These are phyloP conservation scores for Galerucella nymphaeae DNA, from an alignment of 2,888 invertebrate species.

Conservation along the genomic window DNA sequence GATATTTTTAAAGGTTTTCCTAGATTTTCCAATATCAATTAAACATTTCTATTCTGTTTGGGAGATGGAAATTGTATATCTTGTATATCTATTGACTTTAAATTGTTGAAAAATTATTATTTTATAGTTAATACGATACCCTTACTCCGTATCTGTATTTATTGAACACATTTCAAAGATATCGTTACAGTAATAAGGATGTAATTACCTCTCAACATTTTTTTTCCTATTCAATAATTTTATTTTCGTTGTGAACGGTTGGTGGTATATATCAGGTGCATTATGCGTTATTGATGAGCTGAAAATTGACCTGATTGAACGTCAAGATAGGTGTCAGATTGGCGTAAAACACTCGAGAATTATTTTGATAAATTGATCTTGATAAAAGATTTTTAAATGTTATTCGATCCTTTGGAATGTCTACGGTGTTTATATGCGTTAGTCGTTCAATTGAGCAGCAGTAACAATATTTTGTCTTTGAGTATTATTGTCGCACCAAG, in stretches of 20 bases:
- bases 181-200: slow-evolving; percentile 27
- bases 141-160: slow-evolving; percentile 17
- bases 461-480: slow-evolving; percentile 11
- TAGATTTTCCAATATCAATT: too few species aligned
- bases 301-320: slow-evolving; percentile 35
- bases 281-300: slow-evolving; percentile 39
- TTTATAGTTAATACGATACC: too few species aligned
- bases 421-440: slow-evolving; percentile 8
- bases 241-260: slow-evolving; percentile 11
- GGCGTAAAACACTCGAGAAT: slow-evolving; percentile 33
- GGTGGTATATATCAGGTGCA: slow-evolving; percentile 33
- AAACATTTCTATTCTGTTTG: too few species aligned
- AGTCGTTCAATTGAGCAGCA: slow-evolving; percentile 14
- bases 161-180: slow-evolving; percentile 12
- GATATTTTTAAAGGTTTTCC: too few species aligned
- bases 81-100: too few species aligned
- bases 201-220: slow-evolving; percentile 29
- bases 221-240: slow-evolving; percentile 23
- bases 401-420: slow-evolving; percentile 23
- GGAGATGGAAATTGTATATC: too few species aligned
- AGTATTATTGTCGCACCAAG: background rate
- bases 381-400: slow-evolving; percentile 30
- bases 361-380: slow-evolving; percentile 36
- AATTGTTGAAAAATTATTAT: too few species aligned
- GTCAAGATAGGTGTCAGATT: slow-evolving; percentile 36